Evolutionary conservation across 2,888 invertebrate species (phyloP), one percentile per base, ranked within the genome.

Genomic region (Melieria crassipennis): DNA sequence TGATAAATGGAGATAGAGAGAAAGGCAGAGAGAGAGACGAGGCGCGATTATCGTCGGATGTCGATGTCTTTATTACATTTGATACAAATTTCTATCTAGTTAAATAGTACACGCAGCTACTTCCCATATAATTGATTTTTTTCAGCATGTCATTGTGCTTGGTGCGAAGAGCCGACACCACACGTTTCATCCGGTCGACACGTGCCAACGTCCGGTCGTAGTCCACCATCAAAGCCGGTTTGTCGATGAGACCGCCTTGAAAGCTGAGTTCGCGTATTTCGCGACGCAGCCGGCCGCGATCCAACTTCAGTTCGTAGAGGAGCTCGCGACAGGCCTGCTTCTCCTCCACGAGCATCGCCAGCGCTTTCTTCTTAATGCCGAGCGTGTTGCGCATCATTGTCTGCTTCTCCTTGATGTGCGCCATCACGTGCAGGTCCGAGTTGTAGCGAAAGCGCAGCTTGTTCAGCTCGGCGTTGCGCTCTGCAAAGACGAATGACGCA

Each of bases 391-490:
- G 61, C 2, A 82, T 6, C 66, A 81, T 78, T 5, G 75, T 73
- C 2, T 78, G 75, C 70, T 83, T 84, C 70, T 86, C 85, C 4
- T 79, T 81, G n/a, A 80, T 77, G 68, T 86, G 86, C 0, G 82
- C 78, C 16, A 81, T 74, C 4, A 78, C 71, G 62, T 86, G 84
- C 6, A 84, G 66, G 4, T 84, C 80, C 1, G 75, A 73, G 48
- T 79, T 82, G 62, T 80, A 81, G 4, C 77, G 79, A 0, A 46
- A 5, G 1, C 80, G 78, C 2, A 83, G 64, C 43, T 76, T 81
- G 10, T 76, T 78, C 4, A 85, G 52, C 0, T 86, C 86, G 11
- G 45, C 57, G 48, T 79, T 82, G 6, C 83, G 79, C 55, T 86
- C 86, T 86, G 46, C 3, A 11, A 30, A 30, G 30, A 30, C 30